These are phyloP conservation scores for Pelodiscus sinensis DNA, from an alignment of 2,113 vertebrate genomes.

Conservation along the genomic window DNA sequence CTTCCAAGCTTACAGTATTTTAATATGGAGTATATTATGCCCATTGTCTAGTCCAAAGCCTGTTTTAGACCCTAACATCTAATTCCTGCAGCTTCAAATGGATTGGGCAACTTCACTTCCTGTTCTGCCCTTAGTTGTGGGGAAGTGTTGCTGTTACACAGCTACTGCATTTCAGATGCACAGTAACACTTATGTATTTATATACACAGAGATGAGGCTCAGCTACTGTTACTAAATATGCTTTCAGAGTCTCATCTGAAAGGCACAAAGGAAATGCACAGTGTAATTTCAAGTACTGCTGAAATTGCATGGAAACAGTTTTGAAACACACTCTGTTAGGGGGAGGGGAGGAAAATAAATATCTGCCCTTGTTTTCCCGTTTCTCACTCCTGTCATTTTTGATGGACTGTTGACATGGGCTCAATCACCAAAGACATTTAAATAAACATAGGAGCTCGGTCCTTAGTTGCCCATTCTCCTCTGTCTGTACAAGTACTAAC, in stretches of 20 bases:
- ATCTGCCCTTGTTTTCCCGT: background rate
- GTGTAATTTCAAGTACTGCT: background rate
- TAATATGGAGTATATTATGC: background rate
- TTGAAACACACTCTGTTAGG: background rate
- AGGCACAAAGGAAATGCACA: background rate
- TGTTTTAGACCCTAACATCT: conserved; percentile 10
- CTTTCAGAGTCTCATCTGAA: background rate
- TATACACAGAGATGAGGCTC: background rate
- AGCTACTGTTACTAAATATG: background rate
- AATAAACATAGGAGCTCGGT: background rate
- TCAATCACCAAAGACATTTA: background rate
- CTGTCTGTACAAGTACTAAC: background rate
- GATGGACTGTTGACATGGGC: fast-evolving
- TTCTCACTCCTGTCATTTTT: background rate
- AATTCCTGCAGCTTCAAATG: background rate
- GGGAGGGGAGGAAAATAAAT: too few relatives aligned
- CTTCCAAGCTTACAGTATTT: background rate
- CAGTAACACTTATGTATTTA: background rate
- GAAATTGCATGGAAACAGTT: fast-evolving
- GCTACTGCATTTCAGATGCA: background rate
- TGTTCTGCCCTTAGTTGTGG: background rate
- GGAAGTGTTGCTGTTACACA: background rate
- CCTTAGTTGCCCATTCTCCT: background rate
- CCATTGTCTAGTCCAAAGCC: background rate
- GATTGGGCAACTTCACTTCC: background rate